Evolutionary conservation across 1,140 invertebrate genomes (phyloP), one percentile per base, ranked within the genome.

Genomic region (Cecropterus lyciades): DNA sequence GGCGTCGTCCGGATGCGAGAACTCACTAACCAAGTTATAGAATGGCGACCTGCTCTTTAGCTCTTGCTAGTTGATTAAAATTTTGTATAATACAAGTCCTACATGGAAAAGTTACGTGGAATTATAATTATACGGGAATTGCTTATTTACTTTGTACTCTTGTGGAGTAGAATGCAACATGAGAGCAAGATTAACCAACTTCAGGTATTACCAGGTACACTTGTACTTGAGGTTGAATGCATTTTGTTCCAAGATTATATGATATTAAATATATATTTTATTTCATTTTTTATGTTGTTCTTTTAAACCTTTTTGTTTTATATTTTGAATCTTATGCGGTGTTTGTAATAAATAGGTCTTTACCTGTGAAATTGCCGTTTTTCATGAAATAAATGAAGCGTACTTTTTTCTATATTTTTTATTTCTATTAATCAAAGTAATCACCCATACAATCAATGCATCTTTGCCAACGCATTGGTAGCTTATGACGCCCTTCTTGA

Each of bases 11-110:
- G 30, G 30, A 33, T 8, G 30, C 13, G 43, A 20, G 43, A 33
- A 59, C 56, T 48, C 27, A 33, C 42, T 59, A 59, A 59, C 43
- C 43, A 48, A 49, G 45, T 60, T 60, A 60, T 33, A 16, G 16
- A 20, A 60, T 33, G 37, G 46, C 27, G 27, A 60, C 45, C 11
- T 8, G 57, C 57, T 37, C 45, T 60, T 60, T 40, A 48, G 15
- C 27, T 48, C 57, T 49, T 17, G 57, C 45, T 3, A 33, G 51
- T 40, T 53, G 30, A 53, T 53, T 53, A 53, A 37, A 53, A 16
- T 53, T 24, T 16, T 53, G 51, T 53, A 53, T 53, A 53, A 40
- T 30, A 40, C 15, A 30, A 40, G 51, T 53, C 16, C 40, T 37
- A 30, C 40, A 27, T 40, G 30, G 42, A 48, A 17, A 48, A 20